A percentile compares a stretch with the other conserved stretches of the same genome.
These are phyloP conservation scores for Leptocoma aspasia DNA, from an alignment of 2,113 vertebrate species.

Conservation along the genomic window DNA sequence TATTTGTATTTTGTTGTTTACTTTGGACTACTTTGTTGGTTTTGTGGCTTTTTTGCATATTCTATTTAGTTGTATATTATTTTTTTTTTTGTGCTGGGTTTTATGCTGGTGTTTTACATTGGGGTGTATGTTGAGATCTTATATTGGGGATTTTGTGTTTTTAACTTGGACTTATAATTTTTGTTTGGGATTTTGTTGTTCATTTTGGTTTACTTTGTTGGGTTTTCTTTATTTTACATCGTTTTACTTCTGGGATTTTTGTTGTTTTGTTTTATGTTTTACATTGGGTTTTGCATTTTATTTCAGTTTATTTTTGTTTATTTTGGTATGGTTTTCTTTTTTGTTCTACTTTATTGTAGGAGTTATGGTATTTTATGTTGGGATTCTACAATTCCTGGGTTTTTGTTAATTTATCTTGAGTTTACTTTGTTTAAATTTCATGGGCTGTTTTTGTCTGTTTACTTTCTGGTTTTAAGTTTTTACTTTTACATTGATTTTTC, in stretches of 20 bases:
- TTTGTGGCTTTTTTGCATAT: neutral
- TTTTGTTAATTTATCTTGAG: neutral
- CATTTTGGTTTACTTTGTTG: neutral
- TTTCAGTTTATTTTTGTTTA: neutral
- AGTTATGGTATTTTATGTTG: neutral
- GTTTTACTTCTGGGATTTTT: neutral
- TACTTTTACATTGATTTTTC: neutral
- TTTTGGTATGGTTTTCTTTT: neutral
- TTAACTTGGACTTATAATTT: too few species aligned
- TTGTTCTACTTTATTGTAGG: neutral
- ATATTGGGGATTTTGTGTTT: neutral
- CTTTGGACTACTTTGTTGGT: fast-evolving
- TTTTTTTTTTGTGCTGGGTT: neutral
- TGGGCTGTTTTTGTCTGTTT: too few species aligned
- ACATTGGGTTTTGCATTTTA: neutral
- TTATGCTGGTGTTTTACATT: neutral
- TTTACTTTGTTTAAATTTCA: neutral
- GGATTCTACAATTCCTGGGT: neutral
- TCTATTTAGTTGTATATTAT: too few species aligned
- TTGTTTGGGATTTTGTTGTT: neutral
- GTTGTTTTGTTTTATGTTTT: neutral
- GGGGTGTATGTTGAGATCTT: neutral
- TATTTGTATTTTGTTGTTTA: neutral
- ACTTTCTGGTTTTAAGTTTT: neutral
- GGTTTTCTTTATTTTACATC: neutral